Evolutionary conservation across 2,797 vertebrate species (phyloP).

Genomic region (Neomorphus geoffroyi): DNA sequence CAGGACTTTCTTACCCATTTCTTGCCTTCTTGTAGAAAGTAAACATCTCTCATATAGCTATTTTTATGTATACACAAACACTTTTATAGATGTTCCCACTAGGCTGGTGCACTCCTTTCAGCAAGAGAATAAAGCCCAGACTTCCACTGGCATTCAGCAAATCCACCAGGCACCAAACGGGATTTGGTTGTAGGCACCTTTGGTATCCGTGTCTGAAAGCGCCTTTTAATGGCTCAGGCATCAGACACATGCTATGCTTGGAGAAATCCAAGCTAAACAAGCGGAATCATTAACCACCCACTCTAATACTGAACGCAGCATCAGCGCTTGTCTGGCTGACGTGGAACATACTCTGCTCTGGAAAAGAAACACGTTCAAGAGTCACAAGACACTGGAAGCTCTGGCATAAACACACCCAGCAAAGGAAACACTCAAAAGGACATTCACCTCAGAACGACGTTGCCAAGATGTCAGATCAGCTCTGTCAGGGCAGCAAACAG

Average conservation of each 20-base stretch:
- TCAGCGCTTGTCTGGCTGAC: not conserved
- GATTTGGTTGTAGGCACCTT: not conserved
- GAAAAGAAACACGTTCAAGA: not conserved
- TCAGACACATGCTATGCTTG: not conserved
- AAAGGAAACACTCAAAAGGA: not conserved
- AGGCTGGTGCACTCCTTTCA: not conserved
- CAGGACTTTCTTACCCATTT: not conserved
- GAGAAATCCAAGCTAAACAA: constrained; percentile 7
- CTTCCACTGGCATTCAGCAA: not conserved
- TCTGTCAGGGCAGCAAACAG: not conserved
- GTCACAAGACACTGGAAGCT: not conserved
- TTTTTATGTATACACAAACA: not conserved
- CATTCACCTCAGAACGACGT: not conserved
- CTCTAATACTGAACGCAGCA: not conserved
- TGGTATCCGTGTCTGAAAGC: not conserved
- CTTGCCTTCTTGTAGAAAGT: not conserved
- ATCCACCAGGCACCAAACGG: not conserved
- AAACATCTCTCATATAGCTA: not conserved
- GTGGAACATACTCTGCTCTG: not conserved
- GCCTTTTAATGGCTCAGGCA: not conserved
- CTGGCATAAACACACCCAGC: not conserved
- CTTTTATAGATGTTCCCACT: not conserved
- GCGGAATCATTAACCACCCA: not conserved
- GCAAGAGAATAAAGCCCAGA: not conserved
- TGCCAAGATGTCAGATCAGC: not conserved